Conservation (phyloP, 2,888 invertebrate genomes). For the Halictus ligatus region DNA sequence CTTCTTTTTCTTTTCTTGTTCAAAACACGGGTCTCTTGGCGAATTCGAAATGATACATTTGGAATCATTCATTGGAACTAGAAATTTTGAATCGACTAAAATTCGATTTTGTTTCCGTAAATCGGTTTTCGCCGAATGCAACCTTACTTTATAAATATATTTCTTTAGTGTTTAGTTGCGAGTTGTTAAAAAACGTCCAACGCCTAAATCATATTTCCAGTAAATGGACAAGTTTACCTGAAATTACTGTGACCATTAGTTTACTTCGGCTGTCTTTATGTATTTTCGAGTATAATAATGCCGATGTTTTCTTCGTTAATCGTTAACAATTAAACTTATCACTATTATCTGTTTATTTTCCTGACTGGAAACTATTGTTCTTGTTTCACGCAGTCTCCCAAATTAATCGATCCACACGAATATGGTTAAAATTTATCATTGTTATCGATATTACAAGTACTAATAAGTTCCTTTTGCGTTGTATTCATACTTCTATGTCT, state of each 20-base stretch:
- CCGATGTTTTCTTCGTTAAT: conserved; percentile 26
- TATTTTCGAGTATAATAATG: conserved; percentile 21
- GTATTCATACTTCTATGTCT: conserved; percentile 7
- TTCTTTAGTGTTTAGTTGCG: conserved; percentile 12
- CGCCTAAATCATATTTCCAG: conserved; percentile 25
- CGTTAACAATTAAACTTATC: conserved; percentile 39
- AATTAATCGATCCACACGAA: conserved; percentile 15
- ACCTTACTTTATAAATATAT: conserved; percentile 14
- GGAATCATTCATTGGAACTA: conserved; percentile 1
- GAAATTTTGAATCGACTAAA: background rate
- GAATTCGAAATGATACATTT: conserved; percentile 19
- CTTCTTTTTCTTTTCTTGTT: background rate
- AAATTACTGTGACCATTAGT: conserved; percentile 30
- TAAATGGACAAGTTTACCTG: conserved; percentile 26
- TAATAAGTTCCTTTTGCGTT: conserved; percentile 3
- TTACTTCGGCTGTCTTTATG: conserved; percentile 30
- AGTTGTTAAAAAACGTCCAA: conserved; percentile 29
- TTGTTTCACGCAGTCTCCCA: background rate
- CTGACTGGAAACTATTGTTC: conserved; percentile 25
- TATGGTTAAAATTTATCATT: background rate
- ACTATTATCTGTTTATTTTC: conserved; percentile 12
- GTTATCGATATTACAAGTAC: conserved; percentile 7
- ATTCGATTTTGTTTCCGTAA: background rate
- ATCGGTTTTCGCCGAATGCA: conserved; percentile 2
- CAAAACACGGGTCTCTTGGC: conserved; percentile 26